phyloP scores from a whole-genome alignment of 2,113 vertebrate genomes.

The Upupa epops region DNA sequence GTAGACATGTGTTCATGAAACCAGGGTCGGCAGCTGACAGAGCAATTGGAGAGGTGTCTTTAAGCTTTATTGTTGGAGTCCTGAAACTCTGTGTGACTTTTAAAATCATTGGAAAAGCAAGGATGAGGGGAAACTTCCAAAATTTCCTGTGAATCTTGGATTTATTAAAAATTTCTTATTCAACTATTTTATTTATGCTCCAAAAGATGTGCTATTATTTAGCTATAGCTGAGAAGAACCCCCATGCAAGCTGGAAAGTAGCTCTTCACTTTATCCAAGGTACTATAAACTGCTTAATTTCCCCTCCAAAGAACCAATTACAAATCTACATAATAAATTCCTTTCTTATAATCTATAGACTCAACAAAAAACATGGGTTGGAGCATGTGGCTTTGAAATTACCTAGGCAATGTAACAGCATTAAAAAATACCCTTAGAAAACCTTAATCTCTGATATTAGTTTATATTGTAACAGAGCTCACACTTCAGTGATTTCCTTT shows the following conservation, averaged over 20 bases:
- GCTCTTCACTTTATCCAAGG: neutral
- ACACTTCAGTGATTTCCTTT: conserved; percentile 74
- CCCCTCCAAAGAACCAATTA: conserved; percentile 81
- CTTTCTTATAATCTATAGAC: conserved; percentile 29
- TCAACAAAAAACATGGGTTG: conserved; percentile 57
- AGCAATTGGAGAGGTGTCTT: conserved; percentile 64
- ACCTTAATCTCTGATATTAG: conserved; percentile 73
- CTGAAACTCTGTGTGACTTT: neutral
- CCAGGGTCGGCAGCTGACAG: conserved; percentile 57
- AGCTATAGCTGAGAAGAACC: neutral
- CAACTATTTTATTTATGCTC: neutral
- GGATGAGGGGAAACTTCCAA: neutral
- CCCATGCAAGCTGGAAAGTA: neutral
- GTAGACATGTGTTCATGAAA: conserved; percentile 53
- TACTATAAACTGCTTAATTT: neutral
- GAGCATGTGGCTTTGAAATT: conserved; percentile 75
- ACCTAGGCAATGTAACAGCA: conserved; percentile 66
- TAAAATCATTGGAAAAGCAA: neutral
- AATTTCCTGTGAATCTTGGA: neutral
- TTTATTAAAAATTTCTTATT: neutral
- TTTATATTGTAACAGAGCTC: conserved; percentile 69
- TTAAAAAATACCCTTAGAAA: conserved; percentile 55
- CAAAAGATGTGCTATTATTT: neutral
- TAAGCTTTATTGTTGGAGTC: conserved; percentile 44
- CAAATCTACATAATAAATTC: conserved; percentile 80